Conservation (phyloP, 1,140 invertebrate genomes). For the Platorchestia sp. region DNA sequence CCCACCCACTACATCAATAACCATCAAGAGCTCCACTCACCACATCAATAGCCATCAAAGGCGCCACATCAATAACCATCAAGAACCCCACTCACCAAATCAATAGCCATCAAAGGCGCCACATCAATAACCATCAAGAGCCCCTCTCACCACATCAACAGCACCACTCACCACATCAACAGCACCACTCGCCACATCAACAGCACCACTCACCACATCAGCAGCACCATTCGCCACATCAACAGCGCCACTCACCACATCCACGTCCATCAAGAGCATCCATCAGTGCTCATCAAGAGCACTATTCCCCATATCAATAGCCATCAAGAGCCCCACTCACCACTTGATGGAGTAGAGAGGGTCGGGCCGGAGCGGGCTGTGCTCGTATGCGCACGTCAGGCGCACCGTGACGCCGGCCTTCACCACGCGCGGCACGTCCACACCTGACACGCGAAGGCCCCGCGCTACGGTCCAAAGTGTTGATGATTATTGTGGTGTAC, state of each 20-base stretch:
- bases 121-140: too few relatives aligned
- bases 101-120: neutral
- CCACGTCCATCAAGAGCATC: too few relatives aligned
- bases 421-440: conserved; percentile 52
- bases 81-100: neutral
- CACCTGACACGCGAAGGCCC: conserved; percentile 20
- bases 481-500: too few relatives aligned
- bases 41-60: neutral
- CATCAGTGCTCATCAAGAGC: neutral
- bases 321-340: neutral
- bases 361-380: neutral
- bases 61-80: neutral
- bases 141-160: too few relatives aligned
- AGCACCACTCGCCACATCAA: neutral
- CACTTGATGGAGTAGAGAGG: conserved; percentile 58
- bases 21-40: too few relatives aligned
- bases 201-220: neutral
- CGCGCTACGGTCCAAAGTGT: too few relatives aligned
- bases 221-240: too few relatives aligned
- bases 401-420: neutral
- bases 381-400: conserved; percentile 49
- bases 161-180: neutral
- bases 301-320: neutral
- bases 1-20: too few relatives aligned
- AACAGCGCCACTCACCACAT: neutral